Conservation (phyloP, 1,140 invertebrate genomes). For the Pseudomyrmex sp. region DNA sequence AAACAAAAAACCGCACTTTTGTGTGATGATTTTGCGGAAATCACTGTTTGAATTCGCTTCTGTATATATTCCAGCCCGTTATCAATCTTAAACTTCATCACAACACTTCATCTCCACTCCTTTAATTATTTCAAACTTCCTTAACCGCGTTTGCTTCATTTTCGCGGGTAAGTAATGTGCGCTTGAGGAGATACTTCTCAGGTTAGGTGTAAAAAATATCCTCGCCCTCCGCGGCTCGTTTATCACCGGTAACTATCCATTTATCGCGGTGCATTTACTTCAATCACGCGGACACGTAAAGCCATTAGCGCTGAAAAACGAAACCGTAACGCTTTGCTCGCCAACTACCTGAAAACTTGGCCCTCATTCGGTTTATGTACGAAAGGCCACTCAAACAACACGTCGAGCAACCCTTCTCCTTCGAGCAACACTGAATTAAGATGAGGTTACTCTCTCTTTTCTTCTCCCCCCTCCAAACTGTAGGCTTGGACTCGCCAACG, state of each 20-base stretch:
- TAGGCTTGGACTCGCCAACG: background rate
- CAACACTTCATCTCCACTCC: constrained; percentile 53
- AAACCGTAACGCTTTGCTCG: constrained; percentile 29
- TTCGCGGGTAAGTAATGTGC: constrained; percentile 54
- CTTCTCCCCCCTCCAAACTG: no score
- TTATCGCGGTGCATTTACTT: constrained; percentile 62
- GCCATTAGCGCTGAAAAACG: constrained; percentile 58
- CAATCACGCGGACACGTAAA: constrained; percentile 60
- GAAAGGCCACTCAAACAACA: constrained; percentile 8
- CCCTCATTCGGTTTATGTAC: constrained; percentile 41
- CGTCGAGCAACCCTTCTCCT: no score
- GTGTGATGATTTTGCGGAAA: constrained; percentile 7
- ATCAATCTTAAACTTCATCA: constrained; percentile 55
- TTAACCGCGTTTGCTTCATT: constrained; percentile 47
- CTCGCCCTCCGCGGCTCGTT: constrained; percentile 54
- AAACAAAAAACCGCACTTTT: no score
- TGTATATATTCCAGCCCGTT: constrained; percentile 6
- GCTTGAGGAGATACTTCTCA: constrained; percentile 34
- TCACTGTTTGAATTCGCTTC: constrained; percentile 41
- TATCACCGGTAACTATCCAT: constrained; percentile 61
- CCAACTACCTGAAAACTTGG: constrained; percentile 46
- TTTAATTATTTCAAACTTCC: constrained; percentile 59
- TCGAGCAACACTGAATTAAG: constrained; percentile 34
- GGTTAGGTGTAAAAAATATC: constrained; percentile 54
- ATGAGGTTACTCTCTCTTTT: background rate